Evolutionary conservation across 53 echinoderm and acorn worm species (phyloP).

Genomic region (Glandiceps talaboti): DNA sequence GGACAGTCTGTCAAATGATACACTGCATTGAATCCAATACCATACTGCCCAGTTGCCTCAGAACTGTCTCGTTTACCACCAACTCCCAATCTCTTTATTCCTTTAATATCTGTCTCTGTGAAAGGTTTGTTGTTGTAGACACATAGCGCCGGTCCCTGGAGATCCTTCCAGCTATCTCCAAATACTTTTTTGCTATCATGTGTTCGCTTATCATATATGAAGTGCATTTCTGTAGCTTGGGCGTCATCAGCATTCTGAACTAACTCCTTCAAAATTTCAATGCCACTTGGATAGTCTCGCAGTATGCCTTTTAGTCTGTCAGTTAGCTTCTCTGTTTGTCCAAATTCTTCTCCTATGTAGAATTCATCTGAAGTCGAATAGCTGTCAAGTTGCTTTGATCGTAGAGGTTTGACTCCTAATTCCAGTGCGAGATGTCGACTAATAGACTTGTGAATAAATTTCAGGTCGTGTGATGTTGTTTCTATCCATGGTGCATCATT

Average conservation of each 20-base stretch:
- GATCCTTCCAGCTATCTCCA: slow-evolving; percentile 20
- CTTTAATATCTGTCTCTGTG: slow-evolving; percentile 64
- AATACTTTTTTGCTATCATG: slow-evolving; percentile 37
- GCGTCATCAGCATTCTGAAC: slow-evolving; percentile 97
- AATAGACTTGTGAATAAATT: neutral
- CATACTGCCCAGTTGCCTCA: slow-evolving; percentile 39
- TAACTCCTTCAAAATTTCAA: slow-evolving; percentile 78
- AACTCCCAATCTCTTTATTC: slow-evolving; percentile 72
- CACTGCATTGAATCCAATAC: slow-evolving; percentile 70
- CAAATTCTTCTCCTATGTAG: slow-evolving; percentile 41
- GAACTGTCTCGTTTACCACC: slow-evolving; percentile 50
- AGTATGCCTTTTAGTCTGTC: slow-evolving; percentile 59
- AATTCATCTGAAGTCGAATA: slow-evolving; percentile 7
- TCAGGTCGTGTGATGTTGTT: neutral
- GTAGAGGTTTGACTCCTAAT: slow-evolving; percentile 28
- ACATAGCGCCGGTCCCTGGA: slow-evolving; percentile 43
- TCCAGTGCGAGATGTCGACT: neutral
- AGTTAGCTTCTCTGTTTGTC: slow-evolving; percentile 72
- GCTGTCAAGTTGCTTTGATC: slow-evolving; percentile 16
- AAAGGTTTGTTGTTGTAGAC: slow-evolving; percentile 71
- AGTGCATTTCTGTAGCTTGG: slow-evolving; percentile 68
- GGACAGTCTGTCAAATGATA: slow-evolving; percentile 90
- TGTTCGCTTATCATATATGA: slow-evolving; percentile 58
- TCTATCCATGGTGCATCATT: neutral
- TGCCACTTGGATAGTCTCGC: slow-evolving; percentile 54